A percentile compares a stretch with the other conserved stretches of the same genome.
These are phyloP conservation scores for Lagenorhynchus albirostris DNA, from an alignment of 2,113 vertebrate species.

Conservation along the genomic window DNA sequence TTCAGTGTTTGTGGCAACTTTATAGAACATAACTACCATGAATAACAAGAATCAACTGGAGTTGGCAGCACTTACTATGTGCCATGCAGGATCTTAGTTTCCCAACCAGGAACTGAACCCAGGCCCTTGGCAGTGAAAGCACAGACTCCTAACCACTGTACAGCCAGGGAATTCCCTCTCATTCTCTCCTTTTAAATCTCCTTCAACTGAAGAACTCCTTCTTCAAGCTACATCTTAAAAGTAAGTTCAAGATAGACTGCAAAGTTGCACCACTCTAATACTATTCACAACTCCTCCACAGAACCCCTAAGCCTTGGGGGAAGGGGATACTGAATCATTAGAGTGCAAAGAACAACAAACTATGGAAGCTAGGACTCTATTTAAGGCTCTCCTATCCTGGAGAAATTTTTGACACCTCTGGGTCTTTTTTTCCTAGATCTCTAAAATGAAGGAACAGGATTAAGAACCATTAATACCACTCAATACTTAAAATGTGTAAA, in stretches of 20 bases:
- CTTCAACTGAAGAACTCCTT: not conserved
- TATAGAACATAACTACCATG: not conserved
- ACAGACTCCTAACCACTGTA: not conserved
- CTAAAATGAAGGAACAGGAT: not conserved
- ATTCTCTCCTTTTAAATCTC: not conserved
- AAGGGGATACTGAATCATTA: not conserved
- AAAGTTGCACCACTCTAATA: not conserved
- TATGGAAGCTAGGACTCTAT: not conserved
- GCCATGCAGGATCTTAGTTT: no score
- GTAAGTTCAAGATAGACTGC: not conserved
- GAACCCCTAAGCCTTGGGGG: not conserved
- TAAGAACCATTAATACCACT: not conserved
- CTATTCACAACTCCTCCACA: not conserved
- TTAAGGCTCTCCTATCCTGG: not conserved
- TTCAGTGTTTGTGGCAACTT: not conserved
- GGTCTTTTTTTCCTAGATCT: not conserved
- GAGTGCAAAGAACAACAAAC: not conserved
- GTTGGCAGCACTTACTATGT: not conserved
- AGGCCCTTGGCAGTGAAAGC: not conserved
- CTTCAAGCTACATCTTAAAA: not conserved
- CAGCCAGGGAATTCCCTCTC: not conserved
- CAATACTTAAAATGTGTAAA: not conserved
- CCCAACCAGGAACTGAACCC: not conserved
- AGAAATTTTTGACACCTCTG: not conserved
- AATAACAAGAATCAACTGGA: not conserved